Percentiles rank a stretch among this genome's conserved stretches.
These are phyloP conservation scores for Drosophila aff. DNA, from an alignment of 1,140 invertebrate genomes.

Conservation along the genomic window DNA sequence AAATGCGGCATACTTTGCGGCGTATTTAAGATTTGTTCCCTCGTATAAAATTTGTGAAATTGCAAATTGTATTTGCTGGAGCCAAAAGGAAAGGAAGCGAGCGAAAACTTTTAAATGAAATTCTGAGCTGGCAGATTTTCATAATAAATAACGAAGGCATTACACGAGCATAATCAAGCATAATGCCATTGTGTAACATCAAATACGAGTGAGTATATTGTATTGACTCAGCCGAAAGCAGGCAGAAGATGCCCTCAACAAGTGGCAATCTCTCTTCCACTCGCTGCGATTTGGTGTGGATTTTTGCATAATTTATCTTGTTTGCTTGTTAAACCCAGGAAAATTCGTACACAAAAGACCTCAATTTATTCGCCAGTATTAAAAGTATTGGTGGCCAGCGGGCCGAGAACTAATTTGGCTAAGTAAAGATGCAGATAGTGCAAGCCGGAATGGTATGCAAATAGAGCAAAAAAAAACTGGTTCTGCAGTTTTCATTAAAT, in stretches of 20 bases:
- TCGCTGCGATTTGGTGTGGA: conserved; percentile 33
- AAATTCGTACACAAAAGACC: conserved; percentile 58
- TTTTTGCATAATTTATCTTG: conserved; percentile 80
- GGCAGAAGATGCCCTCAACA: conserved; percentile 41
- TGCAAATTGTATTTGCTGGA: conserved; percentile 58
- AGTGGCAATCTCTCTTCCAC: conserved; percentile 39
- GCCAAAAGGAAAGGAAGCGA: conserved; percentile 1
- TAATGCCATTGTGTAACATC: conserved; percentile 72
- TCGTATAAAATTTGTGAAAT: conserved; percentile 54
- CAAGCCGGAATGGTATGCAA: conserved; percentile 26
- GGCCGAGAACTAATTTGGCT: conserved; percentile 60
- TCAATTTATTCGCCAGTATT: conserved; percentile 52
- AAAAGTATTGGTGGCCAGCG: conserved; percentile 13
- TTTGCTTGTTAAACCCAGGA: conserved; percentile 60
- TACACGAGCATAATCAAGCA: conserved; percentile 67
- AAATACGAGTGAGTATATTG: conserved; percentile 39
- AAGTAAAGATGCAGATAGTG: conserved; percentile 65
- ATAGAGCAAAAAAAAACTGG: conserved; percentile 22
- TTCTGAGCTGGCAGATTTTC: conserved; percentile 78
- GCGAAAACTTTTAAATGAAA: conserved; percentile 76
- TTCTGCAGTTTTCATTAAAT: conserved; percentile 37
- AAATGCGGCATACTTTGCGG: conserved; percentile 8
- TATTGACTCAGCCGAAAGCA: conserved; percentile 26
- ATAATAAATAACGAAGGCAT: conserved; percentile 72
- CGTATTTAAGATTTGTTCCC: conserved; percentile 56